phyloP scores from a whole-genome alignment of 2,888 invertebrate species.

The Dryobotodes eremita region DNA sequence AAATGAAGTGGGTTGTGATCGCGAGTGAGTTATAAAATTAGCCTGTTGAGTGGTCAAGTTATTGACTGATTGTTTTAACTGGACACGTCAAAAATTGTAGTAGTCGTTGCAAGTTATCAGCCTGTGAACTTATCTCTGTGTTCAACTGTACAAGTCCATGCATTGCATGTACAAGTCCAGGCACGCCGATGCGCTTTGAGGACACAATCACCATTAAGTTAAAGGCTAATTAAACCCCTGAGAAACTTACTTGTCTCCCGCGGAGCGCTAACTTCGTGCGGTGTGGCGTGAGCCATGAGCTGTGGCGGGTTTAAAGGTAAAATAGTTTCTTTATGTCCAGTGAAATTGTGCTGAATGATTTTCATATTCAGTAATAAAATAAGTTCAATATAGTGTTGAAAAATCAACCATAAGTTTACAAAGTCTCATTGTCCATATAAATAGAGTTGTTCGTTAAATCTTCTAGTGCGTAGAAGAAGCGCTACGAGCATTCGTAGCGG shows the following conservation, averaged over 20 bases:
- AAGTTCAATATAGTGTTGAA: neutral
- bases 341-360: neutral
- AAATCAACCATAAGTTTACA: neutral
- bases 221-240: conserved; percentile 86
- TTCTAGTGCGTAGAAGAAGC: neutral
- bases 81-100: neutral
- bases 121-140: neutral
- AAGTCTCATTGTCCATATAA: neutral
- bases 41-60: no score
- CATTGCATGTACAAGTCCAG: conserved; percentile 61
- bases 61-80: neutral
- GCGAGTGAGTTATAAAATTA: no score
- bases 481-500: neutral
- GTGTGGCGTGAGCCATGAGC: conserved; percentile 58
- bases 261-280: conserved; percentile 75
- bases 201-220: conserved; percentile 85
- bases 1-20: neutral
- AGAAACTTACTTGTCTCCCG: conserved; percentile 84
- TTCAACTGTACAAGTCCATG: conserved; percentile 43
- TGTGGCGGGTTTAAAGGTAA: conserved; percentile 45
- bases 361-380: neutral
- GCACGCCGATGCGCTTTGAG: conserved; percentile 74
- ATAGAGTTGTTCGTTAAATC: neutral
- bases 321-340: neutral
- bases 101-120: neutral